phyloP scores from a whole-genome alignment of 2,888 invertebrate species.

The Eugnorisma glareosa region DNA sequence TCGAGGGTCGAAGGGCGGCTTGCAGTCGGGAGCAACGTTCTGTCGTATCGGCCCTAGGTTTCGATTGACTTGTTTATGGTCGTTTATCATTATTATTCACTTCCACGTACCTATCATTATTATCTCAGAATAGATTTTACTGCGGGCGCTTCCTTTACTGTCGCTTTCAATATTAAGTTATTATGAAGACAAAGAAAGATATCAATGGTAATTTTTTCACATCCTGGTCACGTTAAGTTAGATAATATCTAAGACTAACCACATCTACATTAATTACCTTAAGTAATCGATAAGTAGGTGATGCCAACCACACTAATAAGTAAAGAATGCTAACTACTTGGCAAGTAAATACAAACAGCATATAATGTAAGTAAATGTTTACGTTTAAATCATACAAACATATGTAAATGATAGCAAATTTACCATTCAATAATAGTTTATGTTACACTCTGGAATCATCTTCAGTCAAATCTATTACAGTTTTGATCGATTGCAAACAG shows the following conservation, averaged over 20 bases:
- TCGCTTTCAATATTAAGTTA: slow-evolving; percentile 42
- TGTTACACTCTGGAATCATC: slow-evolving; percentile 55
- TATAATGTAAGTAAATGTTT: slow-evolving; percentile 38
- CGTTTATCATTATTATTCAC: slow-evolving; percentile 81
- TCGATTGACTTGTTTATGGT: slow-evolving; percentile 85
- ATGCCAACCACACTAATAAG: slow-evolving; percentile 12
- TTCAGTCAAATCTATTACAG: slow-evolving; percentile 64
- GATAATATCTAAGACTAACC: slow-evolving; percentile 40
- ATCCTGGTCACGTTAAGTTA: slow-evolving; percentile 26
- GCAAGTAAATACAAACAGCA: slow-evolving; percentile 32
- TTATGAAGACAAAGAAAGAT: slow-evolving; percentile 35
- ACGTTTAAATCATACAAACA: slow-evolving; percentile 35
- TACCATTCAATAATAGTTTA: slow-evolving; percentile 60
- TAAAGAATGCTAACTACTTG: slow-evolving; percentile 15
- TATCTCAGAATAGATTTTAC: slow-evolving; percentile 85
- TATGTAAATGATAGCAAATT: slow-evolving; percentile 49
- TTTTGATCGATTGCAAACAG: slow-evolving; percentile 66
- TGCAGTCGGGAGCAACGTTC: slow-evolving; percentile 82
- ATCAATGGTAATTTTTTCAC: slow-evolving; percentile 18
- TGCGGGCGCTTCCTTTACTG: slow-evolving; percentile 76
- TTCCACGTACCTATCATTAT: slow-evolving; percentile 76
- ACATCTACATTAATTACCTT: slow-evolving; percentile 52
- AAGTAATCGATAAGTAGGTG: slow-evolving; percentile 24
- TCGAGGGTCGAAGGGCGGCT: slow-evolving; percentile 81
- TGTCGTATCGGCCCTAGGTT: slow-evolving; percentile 81